phyloP scores from a whole-genome alignment of 1,140 invertebrate genomes.

The Plectus sambesii region DNA sequence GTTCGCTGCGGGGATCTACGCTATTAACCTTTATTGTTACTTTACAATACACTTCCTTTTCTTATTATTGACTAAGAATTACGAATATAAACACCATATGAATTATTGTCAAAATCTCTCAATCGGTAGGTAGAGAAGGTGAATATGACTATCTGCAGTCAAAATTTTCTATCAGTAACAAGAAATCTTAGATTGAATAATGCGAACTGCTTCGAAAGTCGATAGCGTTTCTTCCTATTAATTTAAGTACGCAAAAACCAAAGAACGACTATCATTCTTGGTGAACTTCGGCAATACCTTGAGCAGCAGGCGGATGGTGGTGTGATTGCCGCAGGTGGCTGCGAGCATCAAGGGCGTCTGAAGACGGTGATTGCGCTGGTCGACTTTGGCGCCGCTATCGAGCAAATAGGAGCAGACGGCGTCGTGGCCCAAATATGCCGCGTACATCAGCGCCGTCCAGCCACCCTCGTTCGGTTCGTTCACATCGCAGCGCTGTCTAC shows the following conservation, averaged over 20 bases:
- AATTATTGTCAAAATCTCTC: not conserved
- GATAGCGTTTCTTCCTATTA: not conserved
- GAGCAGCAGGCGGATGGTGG: constrained; percentile 43
- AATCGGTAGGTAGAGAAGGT: not conserved
- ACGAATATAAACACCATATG: constrained; percentile 2
- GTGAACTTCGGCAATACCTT: constrained; percentile 29
- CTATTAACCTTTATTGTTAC: too few relatives aligned
- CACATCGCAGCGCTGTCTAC: constrained; percentile 3
- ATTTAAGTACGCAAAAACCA: not conserved
- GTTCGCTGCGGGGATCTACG: too few relatives aligned
- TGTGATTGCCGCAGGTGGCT: constrained; percentile 50
- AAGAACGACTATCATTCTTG: not conserved
- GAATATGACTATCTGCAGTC: not conserved
- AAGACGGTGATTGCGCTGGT: constrained; percentile 48
- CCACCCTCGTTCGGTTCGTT: constrained; percentile 45
- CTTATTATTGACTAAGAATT: constrained; percentile 10
- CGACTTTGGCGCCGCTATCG: constrained; percentile 46
- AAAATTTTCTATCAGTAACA: not conserved
- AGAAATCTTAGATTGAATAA: not conserved
- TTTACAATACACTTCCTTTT: too few relatives aligned
- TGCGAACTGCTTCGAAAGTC: not conserved
- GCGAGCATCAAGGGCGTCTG: constrained; percentile 51
- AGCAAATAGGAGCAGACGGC: constrained; percentile 48
- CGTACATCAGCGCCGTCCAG: constrained; percentile 54
- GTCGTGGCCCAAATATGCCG: constrained; percentile 51